A percentile compares a stretch with the other conserved stretches of the same genome.
phyloP scores from a whole-genome alignment of 2,797 vertebrate species.

The Cynodonichthys magdalenae region DNA sequence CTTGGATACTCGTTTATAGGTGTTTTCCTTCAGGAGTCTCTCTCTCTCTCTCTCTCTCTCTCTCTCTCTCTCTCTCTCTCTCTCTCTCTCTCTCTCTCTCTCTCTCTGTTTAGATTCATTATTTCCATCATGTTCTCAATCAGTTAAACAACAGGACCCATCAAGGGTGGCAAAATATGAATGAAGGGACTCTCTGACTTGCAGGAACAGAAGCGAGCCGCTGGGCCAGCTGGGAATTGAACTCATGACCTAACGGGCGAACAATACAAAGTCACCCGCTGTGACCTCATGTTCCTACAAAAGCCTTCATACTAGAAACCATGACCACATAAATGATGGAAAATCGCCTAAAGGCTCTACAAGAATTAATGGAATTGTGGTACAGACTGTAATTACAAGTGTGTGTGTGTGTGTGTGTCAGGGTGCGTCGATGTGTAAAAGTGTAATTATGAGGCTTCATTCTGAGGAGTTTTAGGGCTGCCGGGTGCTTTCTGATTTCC shows the following conservation, averaged over 20 bases:
- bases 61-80: conserved; percentile 13
- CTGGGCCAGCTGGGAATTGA: conserved; percentile 56
- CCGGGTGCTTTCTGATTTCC: conserved; percentile 75
- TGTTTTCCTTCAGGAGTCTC: conserved; percentile 48
- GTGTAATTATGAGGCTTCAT: conserved; percentile 75
- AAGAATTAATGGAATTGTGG: conserved; percentile 74
- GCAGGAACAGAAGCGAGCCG: conserved; percentile 33
- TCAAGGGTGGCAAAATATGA: conserved; percentile 54
- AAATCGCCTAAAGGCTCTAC: conserved; percentile 71
- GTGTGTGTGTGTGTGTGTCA: conserved; percentile 32
- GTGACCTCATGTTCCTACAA: conserved; percentile 58
- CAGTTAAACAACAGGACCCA: conserved; percentile 49
- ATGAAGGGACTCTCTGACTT: conserved; percentile 55
- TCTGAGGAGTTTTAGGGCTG: conserved; percentile 58
- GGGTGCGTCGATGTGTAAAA: conserved; percentile 55
- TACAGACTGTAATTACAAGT: conserved; percentile 68
- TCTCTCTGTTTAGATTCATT: conserved; percentile 34
- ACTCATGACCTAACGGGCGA: conserved; percentile 53
- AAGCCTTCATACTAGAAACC: conserved; percentile 60
- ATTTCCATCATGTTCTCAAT: conserved; percentile 43
- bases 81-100: conserved; percentile 13
- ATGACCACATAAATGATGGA: conserved; percentile 73
- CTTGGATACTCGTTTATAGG: conserved; percentile 71
- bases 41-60: conserved; percentile 14
- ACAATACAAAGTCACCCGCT: conserved; percentile 41